A percentile compares a stretch with the other conserved stretches of the same genome.
Conservation (phyloP, 2,113 vertebrate species). For the Psephotus haematonotus region DNA sequence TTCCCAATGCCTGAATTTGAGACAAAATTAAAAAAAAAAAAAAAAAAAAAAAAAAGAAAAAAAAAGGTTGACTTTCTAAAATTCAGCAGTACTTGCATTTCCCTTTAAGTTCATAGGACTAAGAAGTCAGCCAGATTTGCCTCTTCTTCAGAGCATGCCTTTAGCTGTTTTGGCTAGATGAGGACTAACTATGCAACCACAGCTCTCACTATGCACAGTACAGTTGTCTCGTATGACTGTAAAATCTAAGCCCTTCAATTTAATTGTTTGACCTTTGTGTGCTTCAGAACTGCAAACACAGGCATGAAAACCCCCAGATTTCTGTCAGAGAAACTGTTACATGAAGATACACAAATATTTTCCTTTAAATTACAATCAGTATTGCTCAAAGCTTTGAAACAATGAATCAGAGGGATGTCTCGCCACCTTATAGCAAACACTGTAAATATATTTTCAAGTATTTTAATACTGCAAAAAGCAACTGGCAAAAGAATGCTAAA, state of each 20-base stretch:
- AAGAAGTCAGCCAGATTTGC: not conserved
- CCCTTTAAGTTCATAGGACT: not conserved
- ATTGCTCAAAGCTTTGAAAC: not conserved
- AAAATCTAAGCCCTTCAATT: not conserved
- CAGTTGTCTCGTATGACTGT: not conserved
- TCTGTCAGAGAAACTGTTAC: not conserved
- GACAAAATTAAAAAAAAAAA: not conserved
- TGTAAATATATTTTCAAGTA: not conserved
- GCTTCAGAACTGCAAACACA: not conserved
- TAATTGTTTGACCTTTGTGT: not conserved
- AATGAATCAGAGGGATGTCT: not conserved
- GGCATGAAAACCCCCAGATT: accelerated
- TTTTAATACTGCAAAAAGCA: not conserved
- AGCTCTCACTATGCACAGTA: not conserved
- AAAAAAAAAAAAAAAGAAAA: not conserved
- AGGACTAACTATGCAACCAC: not conserved
- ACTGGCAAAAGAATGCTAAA: not conserved
- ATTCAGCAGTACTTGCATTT: not conserved
- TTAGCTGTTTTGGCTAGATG: not conserved
- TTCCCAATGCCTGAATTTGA: conserved; percentile 86
- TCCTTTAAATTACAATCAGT: not conserved
- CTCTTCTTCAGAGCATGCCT: not conserved
- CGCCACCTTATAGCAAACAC: not conserved
- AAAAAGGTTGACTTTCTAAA: not conserved
- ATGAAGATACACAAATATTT: not conserved